Evolutionary conservation across 2,797 vertebrate genomes (phyloP), one percentile per base, ranked within the genome.

Genomic region (Danio jaintianensis): DNA sequence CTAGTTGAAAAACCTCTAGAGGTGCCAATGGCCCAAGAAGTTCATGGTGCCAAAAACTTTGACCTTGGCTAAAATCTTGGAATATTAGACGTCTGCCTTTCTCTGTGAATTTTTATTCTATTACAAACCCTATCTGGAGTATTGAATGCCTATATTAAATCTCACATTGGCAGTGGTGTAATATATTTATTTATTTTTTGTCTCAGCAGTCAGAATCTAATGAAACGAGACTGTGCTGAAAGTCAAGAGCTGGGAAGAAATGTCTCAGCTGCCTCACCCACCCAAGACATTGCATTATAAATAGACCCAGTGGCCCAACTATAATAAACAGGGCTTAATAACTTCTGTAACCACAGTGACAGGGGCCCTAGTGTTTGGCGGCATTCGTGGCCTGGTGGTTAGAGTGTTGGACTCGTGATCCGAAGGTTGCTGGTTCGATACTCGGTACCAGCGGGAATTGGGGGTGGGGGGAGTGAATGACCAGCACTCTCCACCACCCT

Each of bases 271-370:
- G 64, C 64, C 66, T 71, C 78, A 69, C 78, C 84, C 70, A 62
- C 75, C 73, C 42, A 67, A 83, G 81, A 75, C 73, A 58, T 62
- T 50, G 50, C 58, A 69, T 71, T 84, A 82, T 81, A 84, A 84
- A 85, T 85, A 87, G 80, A 67, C 63, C 42, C 78, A 66, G 42
- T 74, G 61, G 59, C 70, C 62, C 69, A 66, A 53, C 69, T 73
- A 69, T 66, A 87, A 86, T 85, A 86, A 86, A 86, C 70, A 88
- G 78, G 82, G 84, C 81, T 78, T 86, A 80, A 84, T 84, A 82
- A 77, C 82, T 84, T 82, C 78, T 83, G 59, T 82, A 81, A 87
- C 84, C 79, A 16, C 86, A 68, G 11, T 81, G 80, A 86, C 76
- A 52, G 38, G 72, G 7, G 76, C 59, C 50, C 10, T 7, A 9